Conservation (phyloP, 2,888 invertebrate genomes). For the Temnothorax ravouxi region DNA sequence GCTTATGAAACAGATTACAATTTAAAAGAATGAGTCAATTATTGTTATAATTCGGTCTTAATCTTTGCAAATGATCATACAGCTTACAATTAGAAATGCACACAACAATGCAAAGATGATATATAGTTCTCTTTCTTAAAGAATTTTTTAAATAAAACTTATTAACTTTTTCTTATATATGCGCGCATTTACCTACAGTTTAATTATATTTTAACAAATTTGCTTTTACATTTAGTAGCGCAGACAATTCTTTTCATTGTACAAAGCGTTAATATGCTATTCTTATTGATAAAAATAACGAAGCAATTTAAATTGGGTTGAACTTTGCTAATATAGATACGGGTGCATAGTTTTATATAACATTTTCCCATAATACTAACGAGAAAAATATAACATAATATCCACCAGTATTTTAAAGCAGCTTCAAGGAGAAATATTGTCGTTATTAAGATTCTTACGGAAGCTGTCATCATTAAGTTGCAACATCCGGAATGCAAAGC, state of each 20-base stretch:
- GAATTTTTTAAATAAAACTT: background rate
- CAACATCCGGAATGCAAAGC: constrained; percentile 21
- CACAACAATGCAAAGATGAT: background rate
- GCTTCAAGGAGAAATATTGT: constrained; percentile 5
- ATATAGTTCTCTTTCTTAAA: background rate
- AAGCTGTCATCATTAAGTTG: constrained; percentile 40
- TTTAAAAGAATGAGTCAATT: background rate
- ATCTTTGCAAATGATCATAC: background rate
- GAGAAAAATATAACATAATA: background rate
- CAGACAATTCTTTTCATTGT: background rate
- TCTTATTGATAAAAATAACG: background rate
- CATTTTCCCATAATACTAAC: background rate
- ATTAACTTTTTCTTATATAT: background rate
- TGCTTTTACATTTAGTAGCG: background rate
- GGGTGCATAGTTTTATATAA: background rate
- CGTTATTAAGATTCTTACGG: constrained; percentile 24
- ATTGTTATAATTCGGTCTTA: background rate
- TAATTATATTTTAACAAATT: constrained; percentile 18
- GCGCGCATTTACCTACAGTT: background rate
- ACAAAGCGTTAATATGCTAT: background rate
- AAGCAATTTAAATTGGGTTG: background rate
- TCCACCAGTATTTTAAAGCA: constrained; percentile 16
- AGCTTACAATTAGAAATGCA: background rate
- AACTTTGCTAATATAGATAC: background rate
- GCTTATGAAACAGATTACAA: background rate